A percentile compares a stretch with the other conserved stretches of the same genome.
Conservation (phyloP, 2,113 vertebrate genomes). For the Cyanocitta stelleri region DNA sequence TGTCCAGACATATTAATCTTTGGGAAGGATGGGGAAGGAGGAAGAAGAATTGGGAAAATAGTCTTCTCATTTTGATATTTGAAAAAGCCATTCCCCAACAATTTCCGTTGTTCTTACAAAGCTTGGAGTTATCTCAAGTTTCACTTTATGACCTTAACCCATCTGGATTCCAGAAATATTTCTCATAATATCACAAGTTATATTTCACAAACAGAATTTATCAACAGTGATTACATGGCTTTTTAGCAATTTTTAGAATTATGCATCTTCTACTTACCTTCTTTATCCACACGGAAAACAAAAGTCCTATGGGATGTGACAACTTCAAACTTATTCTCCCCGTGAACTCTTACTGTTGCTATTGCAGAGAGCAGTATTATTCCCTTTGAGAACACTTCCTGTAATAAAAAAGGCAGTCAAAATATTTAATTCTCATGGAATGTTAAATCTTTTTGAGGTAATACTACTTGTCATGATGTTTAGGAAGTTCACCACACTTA, state of each 20-base stretch:
- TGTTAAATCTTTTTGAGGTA: background rate
- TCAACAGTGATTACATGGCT: background rate
- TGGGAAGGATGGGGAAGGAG: background rate
- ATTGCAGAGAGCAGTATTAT: slow-evolving; percentile 86
- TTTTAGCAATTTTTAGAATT: background rate
- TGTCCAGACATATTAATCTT: background rate
- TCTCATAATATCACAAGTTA: background rate
- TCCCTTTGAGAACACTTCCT: slow-evolving; percentile 98
- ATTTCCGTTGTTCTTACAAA: background rate
- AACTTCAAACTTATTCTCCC: slow-evolving; percentile 94
- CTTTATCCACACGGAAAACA: slow-evolving; percentile 89
- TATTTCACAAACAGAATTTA: background rate
- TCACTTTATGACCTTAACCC: background rate
- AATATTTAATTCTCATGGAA: background rate
- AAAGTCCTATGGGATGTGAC: slow-evolving; percentile 89
- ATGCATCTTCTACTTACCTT: slow-evolving; percentile 76
- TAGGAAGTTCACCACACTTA: background rate
- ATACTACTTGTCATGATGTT: background rate
- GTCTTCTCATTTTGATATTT: background rate
- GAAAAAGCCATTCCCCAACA: background rate
- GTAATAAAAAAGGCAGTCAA: slow-evolving; percentile 2
- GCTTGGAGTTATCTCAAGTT: background rate
- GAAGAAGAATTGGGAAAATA: background rate
- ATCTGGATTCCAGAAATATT: background rate
- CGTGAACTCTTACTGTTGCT: slow-evolving; percentile 76